phyloP scores from a whole-genome alignment of 2,113 vertebrate species.

The Turnix velox region DNA sequence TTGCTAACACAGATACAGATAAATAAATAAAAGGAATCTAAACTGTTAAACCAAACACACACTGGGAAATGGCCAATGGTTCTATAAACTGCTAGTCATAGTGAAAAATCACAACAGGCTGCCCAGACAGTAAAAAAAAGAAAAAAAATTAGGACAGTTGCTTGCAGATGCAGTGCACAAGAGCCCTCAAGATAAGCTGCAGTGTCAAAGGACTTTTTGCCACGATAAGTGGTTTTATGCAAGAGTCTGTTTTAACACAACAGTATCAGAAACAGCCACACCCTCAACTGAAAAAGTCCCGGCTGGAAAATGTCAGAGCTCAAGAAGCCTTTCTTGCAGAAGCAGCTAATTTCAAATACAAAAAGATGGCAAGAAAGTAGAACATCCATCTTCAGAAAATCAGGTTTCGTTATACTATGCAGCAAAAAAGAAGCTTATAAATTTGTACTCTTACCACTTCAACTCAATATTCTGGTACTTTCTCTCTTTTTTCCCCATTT shows the following conservation, averaged over 20 bases:
- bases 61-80: not conserved
- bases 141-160: not conserved
- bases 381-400: not conserved
- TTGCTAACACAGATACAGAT: not conserved
- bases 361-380: not conserved
- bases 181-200: conserved; percentile 9
- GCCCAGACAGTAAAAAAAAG: not conserved
- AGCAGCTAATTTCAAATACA: not conserved
- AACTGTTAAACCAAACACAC: not conserved
- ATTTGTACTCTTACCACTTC: not conserved
- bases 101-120: not conserved
- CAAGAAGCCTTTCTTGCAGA: not conserved
- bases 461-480: not conserved
- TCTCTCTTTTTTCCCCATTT: not conserved
- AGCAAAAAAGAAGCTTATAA: not conserved
- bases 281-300: not conserved
- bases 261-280: not conserved
- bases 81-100: not conserved
- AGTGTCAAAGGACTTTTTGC: not conserved
- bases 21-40: not conserved
- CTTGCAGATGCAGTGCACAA: not conserved
- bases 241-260: not conserved
- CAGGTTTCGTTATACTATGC: not conserved
- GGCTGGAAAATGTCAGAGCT: not conserved
- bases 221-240: not conserved